phyloP scores from a whole-genome alignment of 2,797 vertebrate genomes.

The Cossypha niveicapilla region DNA sequence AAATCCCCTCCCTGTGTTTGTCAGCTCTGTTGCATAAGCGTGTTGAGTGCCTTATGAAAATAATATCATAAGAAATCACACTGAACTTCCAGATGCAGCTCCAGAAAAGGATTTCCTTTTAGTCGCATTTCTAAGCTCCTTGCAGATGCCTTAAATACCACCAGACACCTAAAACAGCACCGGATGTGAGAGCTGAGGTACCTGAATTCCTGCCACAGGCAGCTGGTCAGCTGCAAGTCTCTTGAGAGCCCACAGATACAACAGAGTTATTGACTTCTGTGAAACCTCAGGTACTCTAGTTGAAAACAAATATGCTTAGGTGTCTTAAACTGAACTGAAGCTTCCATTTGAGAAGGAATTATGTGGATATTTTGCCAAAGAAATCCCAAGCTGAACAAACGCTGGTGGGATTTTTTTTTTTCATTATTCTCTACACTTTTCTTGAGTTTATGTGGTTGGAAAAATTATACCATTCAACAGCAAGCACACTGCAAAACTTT shows the following conservation, averaged over 20 bases:
- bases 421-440: background rate
- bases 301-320: background rate
- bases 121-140: background rate
- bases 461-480: background rate
- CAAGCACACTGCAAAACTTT: background rate
- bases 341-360: background rate
- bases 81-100: background rate
- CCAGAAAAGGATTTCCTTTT: background rate
- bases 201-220: background rate
- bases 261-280: background rate
- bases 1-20: background rate
- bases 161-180: background rate
- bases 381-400: background rate
- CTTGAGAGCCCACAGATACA: background rate
- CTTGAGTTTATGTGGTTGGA: background rate
- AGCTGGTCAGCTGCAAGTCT: background rate
- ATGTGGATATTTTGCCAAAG: background rate
- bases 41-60: background rate
- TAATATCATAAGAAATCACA: background rate
- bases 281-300: background rate
- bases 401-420: background rate
- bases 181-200: background rate
- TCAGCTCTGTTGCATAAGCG: background rate
- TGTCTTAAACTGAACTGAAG: background rate
- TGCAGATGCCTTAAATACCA: background rate